Percentiles rank a stretch among this genome's conserved stretches.
Evolutionary conservation across 2,888 invertebrate species (phyloP).

Genomic region (Sphecodes monilicornis): DNA sequence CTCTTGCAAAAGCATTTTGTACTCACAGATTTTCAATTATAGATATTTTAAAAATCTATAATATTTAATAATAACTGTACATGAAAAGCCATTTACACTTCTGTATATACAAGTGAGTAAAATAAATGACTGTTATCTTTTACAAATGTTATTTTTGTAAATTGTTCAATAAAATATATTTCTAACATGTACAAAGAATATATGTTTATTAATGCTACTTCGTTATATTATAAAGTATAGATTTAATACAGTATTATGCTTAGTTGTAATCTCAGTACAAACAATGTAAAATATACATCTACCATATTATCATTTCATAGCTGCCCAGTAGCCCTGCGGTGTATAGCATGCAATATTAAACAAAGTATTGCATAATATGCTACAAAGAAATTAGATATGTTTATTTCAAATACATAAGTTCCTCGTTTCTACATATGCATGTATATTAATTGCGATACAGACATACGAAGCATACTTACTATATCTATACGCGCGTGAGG

Average conservation of each 20-base stretch:
- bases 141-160: conserved; percentile 23
- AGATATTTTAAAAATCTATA: neutral
- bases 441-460: neutral
- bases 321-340: neutral
- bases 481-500: conserved; percentile 23
- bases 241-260: neutral
- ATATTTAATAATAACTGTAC: conserved; percentile 16
- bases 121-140: conserved; percentile 32
- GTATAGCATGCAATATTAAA: neutral
- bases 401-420: neutral
- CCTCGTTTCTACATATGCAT: conserved; percentile 12
- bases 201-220: neutral
- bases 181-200: neutral
- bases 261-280: neutral
- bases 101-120: conserved; percentile 21
- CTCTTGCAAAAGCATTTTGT: conserved; percentile 28
- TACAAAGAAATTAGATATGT: neutral
- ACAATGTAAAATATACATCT: neutral
- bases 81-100: conserved; percentile 14
- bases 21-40: conserved; percentile 3
- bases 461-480: conserved; percentile 7
- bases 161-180: conserved; percentile 32
- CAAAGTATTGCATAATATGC: neutral
- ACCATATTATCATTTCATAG: conserved; percentile 3
- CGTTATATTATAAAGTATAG: neutral